Evolutionary conservation across 1,140 invertebrate genomes (phyloP), one percentile per base, ranked within the genome.

Genomic region (Drosophila kepulauana): DNA sequence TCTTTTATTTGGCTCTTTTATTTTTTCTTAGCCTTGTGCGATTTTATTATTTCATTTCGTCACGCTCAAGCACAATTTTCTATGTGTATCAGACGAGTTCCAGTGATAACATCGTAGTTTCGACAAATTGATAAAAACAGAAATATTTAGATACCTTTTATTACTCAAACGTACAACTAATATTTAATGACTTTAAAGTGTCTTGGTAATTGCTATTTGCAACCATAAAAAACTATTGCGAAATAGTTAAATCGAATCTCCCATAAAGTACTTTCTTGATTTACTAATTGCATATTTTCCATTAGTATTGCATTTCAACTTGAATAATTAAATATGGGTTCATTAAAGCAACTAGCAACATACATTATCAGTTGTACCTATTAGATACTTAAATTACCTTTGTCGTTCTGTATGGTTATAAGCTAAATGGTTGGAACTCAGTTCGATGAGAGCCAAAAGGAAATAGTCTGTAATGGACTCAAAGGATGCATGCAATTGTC

Each of bases 371-470:
- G 25, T 58, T 46, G 7, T 3, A 38, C 43, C 61, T 49, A 78
- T 78, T 78, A 70, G 78, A 64, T 74, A 75, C 78, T 86, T 74
- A 65, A 81, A 85, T 81, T 82, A 73, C 71, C 71, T 70, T 79
- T 81, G 64, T 64, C 56, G 41, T 48, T 51, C 20, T 3, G 20
- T 25, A 25, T 4, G 20, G 20, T 25, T 25, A 25, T 25, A 25
- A 25, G 20, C 20, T 25, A 25, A 25, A 25, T 25, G 20, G 20
- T 25, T 25, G 20, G 2, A 25, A 25, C 20, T 4, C 20, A 25
- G 20, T 25, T 25, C 20, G 20, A 25, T 25, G 20, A 25, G 20
- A 25, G 20, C 20, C 20, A 25, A 28, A 13, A 45, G 16, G 28
- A 61, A 66, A 16, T 73, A 45, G 20, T 3, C 35, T 43, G 52